Conservation (phyloP, 2,113 vertebrate species). For the Ramphastos sulfuratus region DNA sequence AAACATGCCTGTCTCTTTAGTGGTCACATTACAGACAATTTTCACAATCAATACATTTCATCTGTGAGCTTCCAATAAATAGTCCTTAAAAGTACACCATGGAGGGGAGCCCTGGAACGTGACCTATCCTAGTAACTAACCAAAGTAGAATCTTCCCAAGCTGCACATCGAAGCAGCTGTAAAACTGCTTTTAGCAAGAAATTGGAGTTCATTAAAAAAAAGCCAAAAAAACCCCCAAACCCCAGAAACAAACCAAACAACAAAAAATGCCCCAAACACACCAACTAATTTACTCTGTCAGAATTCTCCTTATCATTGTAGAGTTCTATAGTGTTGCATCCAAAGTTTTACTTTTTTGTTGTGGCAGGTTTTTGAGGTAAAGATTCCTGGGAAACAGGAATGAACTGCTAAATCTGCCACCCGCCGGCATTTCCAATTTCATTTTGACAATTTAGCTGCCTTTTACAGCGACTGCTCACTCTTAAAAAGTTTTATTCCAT, state of each 20-base stretch:
- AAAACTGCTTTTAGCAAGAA: conserved; percentile 15
- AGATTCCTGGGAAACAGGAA: background rate
- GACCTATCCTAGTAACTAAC: background rate
- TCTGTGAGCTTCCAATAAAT: background rate
- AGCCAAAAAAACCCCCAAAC: too few species aligned
- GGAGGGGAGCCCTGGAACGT: conserved; percentile 3
- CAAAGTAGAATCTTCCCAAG: conserved; percentile 19
- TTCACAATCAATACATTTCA: background rate
- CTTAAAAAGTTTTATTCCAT: background rate
- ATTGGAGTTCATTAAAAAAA: background rate
- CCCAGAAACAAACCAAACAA: too few species aligned
- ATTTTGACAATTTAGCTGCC: background rate
- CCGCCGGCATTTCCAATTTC: background rate
- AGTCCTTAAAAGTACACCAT: background rate
- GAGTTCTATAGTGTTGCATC: background rate
- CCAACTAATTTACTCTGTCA: background rate
- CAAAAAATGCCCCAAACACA: too few species aligned
- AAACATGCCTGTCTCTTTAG: background rate
- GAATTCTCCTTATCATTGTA: background rate
- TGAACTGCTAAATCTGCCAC: background rate
- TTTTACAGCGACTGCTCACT: background rate
- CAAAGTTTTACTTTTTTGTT: background rate
- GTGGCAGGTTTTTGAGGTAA: background rate
- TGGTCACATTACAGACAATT: background rate
- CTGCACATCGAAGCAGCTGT: conserved; percentile 15